Percentiles rank a stretch among this genome's conserved stretches.
Evolutionary conservation across 1,140 invertebrate species (phyloP).

Genomic region (Aphelinus atriplicis): DNA sequence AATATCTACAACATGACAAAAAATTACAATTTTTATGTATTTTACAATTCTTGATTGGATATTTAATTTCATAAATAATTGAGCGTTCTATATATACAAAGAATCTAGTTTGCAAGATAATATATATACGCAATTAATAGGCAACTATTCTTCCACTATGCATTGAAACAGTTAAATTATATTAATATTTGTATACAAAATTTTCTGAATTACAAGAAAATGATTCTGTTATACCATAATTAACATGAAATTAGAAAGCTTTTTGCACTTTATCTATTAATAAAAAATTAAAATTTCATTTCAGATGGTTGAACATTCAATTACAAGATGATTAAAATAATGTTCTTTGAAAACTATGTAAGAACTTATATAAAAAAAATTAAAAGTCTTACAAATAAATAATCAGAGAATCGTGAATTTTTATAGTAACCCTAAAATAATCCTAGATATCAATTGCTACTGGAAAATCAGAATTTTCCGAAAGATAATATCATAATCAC

Average conservation of each 20-base stretch:
- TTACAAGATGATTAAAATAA: no score
- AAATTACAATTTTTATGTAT: slow-evolving; percentile 34
- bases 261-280: slow-evolving; percentile 22
- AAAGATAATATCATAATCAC: no score
- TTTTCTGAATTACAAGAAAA: no score
- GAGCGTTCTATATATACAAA: slow-evolving; percentile 35
- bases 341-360: no score
- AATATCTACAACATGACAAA: slow-evolving; percentile 41
- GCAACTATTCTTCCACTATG: slow-evolving; percentile 11
- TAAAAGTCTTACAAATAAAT: slow-evolving; percentile 11
- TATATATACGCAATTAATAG: slow-evolving; percentile 9
- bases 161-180: not conserved
- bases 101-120: slow-evolving; percentile 18
- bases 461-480: no score
- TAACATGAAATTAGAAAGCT: slow-evolving; percentile 12
- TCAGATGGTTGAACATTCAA: no score
- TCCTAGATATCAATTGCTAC: no score
- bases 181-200: slow-evolving; percentile 13
- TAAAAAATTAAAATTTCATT: not conserved
- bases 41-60: slow-evolving; percentile 32
- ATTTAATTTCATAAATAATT: slow-evolving; percentile 27
- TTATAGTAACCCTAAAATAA: no score
- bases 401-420: slow-evolving; percentile 2
- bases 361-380: not conserved
- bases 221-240: not conserved